Conservation (phyloP, 2,888 invertebrate species). For the Halocaridina rubra region DNA sequence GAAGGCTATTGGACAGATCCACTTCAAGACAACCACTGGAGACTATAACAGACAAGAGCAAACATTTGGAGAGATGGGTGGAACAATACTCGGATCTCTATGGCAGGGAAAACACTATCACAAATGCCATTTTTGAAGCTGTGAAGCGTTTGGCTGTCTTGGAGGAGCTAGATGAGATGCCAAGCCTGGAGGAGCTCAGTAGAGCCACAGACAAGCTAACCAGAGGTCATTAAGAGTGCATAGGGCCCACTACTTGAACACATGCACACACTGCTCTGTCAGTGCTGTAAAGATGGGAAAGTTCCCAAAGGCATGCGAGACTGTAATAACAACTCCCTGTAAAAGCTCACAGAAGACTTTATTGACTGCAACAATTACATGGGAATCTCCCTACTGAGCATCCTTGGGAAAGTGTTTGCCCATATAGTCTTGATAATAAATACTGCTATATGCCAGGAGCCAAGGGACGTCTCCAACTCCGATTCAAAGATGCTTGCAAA, state of each 20-base stretch:
- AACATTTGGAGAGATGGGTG: conserved; percentile 12
- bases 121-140: background rate
- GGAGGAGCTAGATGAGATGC: no score
- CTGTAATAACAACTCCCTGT: background rate
- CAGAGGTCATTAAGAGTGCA: background rate
- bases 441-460: background rate
- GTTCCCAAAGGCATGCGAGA: conserved; percentile 10
- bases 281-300: conserved; percentile 18
- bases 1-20: background rate
- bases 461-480: no score
- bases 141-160: background rate
- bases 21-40: background rate
- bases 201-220: background rate
- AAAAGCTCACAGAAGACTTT: background rate
- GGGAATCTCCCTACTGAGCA: conserved; percentile 6
- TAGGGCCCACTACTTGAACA: background rate
- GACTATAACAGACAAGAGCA: background rate
- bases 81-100: conserved; percentile 26
- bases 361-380: background rate
- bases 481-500: no score
- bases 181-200: background rate
- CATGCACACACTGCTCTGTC: background rate
- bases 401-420: background rate
- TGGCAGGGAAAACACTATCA: background rate
- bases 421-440: background rate